Evolutionary conservation across 2,113 vertebrate species (phyloP).

Genomic region (Mugil cephalus): DNA sequence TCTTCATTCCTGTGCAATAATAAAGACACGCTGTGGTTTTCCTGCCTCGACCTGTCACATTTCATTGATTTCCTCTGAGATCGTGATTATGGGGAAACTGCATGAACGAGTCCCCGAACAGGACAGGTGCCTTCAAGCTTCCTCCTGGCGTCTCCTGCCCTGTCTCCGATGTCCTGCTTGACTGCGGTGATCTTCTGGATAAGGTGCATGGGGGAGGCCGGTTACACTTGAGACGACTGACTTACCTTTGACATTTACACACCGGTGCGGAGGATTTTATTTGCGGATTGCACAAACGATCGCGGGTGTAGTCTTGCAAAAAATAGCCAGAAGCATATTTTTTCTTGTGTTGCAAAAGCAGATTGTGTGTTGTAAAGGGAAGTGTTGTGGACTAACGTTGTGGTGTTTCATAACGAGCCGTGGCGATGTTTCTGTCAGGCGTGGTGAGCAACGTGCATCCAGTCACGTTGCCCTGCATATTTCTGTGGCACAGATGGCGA

Average conservation of each 20-base stretch:
- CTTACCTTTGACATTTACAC: constrained; percentile 83
- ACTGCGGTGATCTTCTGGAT: constrained; percentile 59
- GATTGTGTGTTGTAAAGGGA: neutral
- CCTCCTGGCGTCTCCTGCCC: neutral
- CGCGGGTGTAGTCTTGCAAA: neutral
- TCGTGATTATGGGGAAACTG: neutral
- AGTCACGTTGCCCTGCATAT: constrained; percentile 65
- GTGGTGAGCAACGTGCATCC: constrained; percentile 51
- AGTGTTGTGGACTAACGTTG: neutral
- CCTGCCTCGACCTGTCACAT: neutral
- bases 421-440: neutral
- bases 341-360: neutral
- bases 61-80: neutral
- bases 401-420: constrained; percentile 39
- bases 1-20: neutral
- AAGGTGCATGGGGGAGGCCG: constrained; percentile 32
- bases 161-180: constrained; percentile 41
- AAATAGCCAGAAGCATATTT: too few species aligned
- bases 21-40: neutral
- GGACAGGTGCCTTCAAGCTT: neutral
- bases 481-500: neutral
- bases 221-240: neutral
- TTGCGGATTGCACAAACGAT: neutral
- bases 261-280: neutral
- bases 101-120: neutral